phyloP scores from a whole-genome alignment of 2,113 vertebrate genomes.

The Dicerorhinus sumatrensis region DNA sequence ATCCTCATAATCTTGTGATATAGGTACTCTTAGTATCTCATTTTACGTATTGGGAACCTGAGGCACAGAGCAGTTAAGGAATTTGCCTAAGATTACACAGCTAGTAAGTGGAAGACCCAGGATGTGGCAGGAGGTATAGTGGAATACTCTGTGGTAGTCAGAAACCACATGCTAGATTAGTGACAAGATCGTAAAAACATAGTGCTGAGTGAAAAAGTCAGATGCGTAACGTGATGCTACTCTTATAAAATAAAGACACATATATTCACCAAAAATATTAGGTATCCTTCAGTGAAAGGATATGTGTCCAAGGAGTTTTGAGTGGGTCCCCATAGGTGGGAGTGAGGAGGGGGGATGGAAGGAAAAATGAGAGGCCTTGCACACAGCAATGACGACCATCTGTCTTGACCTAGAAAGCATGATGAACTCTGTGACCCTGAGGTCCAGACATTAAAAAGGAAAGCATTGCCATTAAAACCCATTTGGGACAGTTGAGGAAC shows the following conservation, averaged over 20 bases:
- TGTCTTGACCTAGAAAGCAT: neutral
- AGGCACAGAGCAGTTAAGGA: neutral
- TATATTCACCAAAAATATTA: neutral
- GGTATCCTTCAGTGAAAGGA: neutral
- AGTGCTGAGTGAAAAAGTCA: neutral
- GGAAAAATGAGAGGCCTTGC: neutral
- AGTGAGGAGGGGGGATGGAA: neutral
- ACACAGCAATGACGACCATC: accelerated
- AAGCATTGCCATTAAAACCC: neutral
- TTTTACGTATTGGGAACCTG: neutral
- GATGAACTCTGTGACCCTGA: neutral
- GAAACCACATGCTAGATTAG: neutral
- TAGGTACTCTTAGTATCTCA: neutral
- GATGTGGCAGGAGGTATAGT: neutral
- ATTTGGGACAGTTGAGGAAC: neutral
- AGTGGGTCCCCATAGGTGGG: neutral
- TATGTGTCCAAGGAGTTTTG: neutral
- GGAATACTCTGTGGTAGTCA: neutral
- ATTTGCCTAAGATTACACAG: neutral
- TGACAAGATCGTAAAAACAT: neutral
- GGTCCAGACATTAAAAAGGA: neutral
- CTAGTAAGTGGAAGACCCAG: neutral
- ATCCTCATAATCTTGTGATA: neutral
- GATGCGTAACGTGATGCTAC: neutral
- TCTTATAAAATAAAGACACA: neutral